Evolutionary conservation across 2,113 vertebrate species (phyloP).

Genomic region (Hoplias malabaricus): DNA sequence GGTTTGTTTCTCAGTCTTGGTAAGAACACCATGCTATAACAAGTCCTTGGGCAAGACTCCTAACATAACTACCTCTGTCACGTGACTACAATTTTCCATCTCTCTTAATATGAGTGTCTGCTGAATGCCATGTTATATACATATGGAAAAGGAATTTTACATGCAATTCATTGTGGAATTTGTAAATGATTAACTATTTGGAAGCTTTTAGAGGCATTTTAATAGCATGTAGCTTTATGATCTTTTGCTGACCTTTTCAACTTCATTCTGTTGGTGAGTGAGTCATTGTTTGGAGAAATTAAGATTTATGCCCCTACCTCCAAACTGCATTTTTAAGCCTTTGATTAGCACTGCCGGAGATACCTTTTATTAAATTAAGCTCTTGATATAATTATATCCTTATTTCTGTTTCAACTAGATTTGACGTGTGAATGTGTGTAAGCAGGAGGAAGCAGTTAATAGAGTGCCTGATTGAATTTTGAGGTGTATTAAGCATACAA

Average conservation of each 20-base stretch:
- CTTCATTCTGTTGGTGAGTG: neutral
- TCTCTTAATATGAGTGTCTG: no score
- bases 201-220: neutral
- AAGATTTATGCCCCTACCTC: neutral
- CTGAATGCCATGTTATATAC: no score
- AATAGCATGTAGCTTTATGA: no score
- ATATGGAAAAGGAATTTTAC: no score
- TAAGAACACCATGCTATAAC: no score
- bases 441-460: neutral
- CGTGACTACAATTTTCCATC: no score
- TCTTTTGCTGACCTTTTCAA: neutral
- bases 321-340: neutral
- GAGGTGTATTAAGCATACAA: neutral
- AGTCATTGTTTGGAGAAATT: neutral
- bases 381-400: neutral
- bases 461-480: neutral
- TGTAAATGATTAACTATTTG: no score
- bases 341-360: neutral
- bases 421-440: neutral
- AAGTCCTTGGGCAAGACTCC: no score
- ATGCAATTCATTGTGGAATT: no score
- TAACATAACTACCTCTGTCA: no score
- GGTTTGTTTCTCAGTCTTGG: no score
- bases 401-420: neutral
- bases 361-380: conserved; percentile 1